Percentiles rank a stretch among this genome's conserved stretches.
Conservation (phyloP, 2,888 invertebrate species). For the Catocala fraxini region DNA sequence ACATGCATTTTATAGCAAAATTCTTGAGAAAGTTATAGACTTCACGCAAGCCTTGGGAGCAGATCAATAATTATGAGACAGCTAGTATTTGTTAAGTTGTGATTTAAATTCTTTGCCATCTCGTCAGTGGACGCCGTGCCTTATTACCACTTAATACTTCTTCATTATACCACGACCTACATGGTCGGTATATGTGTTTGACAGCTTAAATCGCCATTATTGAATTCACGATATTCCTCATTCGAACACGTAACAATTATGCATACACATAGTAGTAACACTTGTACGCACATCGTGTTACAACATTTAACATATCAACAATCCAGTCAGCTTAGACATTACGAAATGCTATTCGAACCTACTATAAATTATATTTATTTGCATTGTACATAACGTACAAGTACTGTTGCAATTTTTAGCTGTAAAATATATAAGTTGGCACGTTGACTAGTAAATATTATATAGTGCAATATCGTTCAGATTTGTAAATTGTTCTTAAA, state of each 20-base stretch:
- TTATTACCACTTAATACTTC: too few relatives aligned
- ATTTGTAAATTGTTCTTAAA: too few relatives aligned
- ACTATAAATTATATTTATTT: conserved; percentile 45
- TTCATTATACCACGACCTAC: too few relatives aligned
- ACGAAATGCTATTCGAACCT: conserved; percentile 26
- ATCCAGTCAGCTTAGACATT: conserved; percentile 35
- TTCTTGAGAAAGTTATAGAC: too few relatives aligned
- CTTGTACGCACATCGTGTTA: conserved; percentile 23
- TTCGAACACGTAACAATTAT: conserved; percentile 24
- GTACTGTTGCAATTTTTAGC: conserved; percentile 29
- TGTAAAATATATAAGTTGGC: conserved; percentile 29
- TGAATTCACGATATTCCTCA: neutral
- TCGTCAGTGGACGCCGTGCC: too few relatives aligned
- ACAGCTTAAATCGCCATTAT: neutral
- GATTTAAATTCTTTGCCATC: too few relatives aligned
- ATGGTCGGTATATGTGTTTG: too few relatives aligned
- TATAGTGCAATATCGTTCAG: too few relatives aligned
- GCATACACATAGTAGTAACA: conserved; percentile 11
- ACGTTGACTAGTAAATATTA: neutral
- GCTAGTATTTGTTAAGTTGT: too few relatives aligned
- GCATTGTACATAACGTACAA: conserved; percentile 25
- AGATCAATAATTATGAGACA: too few relatives aligned
- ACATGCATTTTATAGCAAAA: too few relatives aligned
- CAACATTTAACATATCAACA: conserved; percentile 32
- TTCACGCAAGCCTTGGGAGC: too few relatives aligned